Evolutionary conservation across 2,888 invertebrate species (phyloP), one percentile per base, ranked within the genome.

Genomic region (Pseudolycoriella hygida): DNA sequence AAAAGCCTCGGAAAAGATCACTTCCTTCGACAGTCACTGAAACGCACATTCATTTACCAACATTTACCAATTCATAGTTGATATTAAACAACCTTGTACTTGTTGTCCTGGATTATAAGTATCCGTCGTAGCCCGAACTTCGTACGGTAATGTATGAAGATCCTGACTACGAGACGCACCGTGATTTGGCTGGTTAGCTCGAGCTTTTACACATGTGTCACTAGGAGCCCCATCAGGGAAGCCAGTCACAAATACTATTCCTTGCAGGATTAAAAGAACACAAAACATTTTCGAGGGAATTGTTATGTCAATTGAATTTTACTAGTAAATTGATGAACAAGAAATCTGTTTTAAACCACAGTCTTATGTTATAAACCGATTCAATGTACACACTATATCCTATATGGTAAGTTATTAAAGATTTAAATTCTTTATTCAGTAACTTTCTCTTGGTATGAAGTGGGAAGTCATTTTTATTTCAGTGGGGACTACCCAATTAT

Each of bases 181-280:
- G 53, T 85, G 85, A 59, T 84, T 79, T 0, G 85, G 85, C 56
- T 76, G 74, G 62, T 84, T 84, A 2, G 78, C 73, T 39, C 77
- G 70, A 19, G 76, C 72, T 59, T 81, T 83, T 3, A 84, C 84
- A 58, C 85, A 85, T 30, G 81, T 76, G 57, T 85, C 84, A 20
- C 84, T 74, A 0, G 85, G 85, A 2, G 81, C 84, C 2, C 84
- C 84, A 55, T 84, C 83, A n/a, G 84, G 84, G 57, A 84, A 84
- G 49, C 71, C 41, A 14, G 19, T 25, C 19, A 19, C 19, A 12
- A 40, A 40, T 12, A 19, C 12, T 17, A 39, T 11, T 25, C 25
- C 25, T 25, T 25, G 25, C 5, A 25, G 5, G 8, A 25, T 8
- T 34, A 34, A 34, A 4, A 34, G n/a, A 8, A 34, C 11, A 12